These are phyloP conservation scores for Nomada ruficornis DNA, from an alignment of 2,888 invertebrate species.

Conservation along the genomic window DNA sequence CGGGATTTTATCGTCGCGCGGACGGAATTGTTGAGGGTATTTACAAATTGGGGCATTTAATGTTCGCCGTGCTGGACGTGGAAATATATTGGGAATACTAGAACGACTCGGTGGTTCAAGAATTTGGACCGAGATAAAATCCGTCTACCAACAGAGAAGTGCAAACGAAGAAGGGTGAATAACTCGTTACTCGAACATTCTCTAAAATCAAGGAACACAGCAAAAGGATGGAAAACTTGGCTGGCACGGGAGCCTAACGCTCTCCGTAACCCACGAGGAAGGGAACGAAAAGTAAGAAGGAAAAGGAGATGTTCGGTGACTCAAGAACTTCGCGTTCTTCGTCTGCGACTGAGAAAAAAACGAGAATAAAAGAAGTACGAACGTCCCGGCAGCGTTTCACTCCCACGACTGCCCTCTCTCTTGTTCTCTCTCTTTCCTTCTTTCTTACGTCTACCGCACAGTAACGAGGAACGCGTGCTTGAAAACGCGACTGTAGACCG, in stretches of 20 bases:
- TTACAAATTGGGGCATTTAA: too few species aligned
- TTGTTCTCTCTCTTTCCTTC: neutral
- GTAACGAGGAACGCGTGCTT: slow-evolving; percentile 43
- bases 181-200: too few species aligned
- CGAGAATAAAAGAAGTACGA: neutral
- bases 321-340: slow-evolving; percentile 5
- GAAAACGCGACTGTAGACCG: slow-evolving; percentile 56
- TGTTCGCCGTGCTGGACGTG: too few species aligned
- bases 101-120: too few species aligned
- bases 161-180: too few species aligned
- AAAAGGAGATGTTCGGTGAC: slow-evolving; percentile 4
- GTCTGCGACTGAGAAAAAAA: neutral
- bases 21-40: too few species aligned
- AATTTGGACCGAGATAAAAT: too few species aligned
- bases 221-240: neutral
- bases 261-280: neutral
- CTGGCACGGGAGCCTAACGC: neutral
- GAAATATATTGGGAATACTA: too few species aligned
- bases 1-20: too few species aligned
- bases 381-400: slow-evolving; percentile 13
- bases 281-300: too few species aligned
- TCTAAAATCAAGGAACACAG: too few species aligned
- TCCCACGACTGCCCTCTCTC: slow-evolving; percentile 8
- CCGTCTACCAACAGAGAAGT: too few species aligned
- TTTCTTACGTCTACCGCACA: slow-evolving; percentile 4